Conservation (phyloP, 2,797 vertebrate genomes). For the Anguilla anguilla region DNA sequence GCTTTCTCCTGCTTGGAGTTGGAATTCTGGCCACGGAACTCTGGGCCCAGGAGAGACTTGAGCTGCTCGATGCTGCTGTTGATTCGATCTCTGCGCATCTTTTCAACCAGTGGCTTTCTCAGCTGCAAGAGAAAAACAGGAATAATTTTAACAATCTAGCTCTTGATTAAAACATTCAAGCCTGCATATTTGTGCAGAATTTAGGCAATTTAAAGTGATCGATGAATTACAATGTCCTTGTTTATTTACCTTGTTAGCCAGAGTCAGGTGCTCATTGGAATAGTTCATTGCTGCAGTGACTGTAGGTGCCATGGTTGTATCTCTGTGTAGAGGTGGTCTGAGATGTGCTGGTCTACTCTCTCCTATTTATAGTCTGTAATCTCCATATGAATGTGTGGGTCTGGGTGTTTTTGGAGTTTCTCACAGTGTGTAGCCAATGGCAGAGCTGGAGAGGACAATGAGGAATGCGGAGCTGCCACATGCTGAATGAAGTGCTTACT, state of each 20-base stretch:
- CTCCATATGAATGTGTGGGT: conserved; percentile 87
- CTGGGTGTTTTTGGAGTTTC: conserved; percentile 82
- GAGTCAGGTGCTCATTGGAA: conserved; percentile 66
- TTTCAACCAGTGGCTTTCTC: conserved; percentile 85
- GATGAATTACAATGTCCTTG: neutral
- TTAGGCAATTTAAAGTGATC: neutral
- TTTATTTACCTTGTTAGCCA: conserved; percentile 74
- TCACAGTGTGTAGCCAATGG: conserved; percentile 90
- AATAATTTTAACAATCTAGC: neutral
- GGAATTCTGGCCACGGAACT: conserved; percentile 77
- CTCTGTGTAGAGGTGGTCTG: conserved; percentile 53
- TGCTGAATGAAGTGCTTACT: conserved; percentile 78
- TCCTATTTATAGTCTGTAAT: conserved; percentile 81
- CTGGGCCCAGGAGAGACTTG: conserved; percentile 71
- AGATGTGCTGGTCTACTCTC: conserved; percentile 57
- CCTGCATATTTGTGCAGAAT: neutral
- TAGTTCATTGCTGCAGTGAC: conserved; percentile 60
- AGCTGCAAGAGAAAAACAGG: conserved; percentile 72
- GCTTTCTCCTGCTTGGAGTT: conserved; percentile 84
- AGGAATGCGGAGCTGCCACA: conserved; percentile 72
- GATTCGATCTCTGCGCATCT: conserved; percentile 77
- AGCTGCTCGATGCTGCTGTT: conserved; percentile 77
- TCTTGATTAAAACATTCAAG: neutral
- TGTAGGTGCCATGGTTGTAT: conserved; percentile 72
- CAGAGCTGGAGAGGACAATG: conserved; percentile 70